A percentile compares a stretch with the other conserved stretches of the same genome.
Evolutionary conservation across 2,113 vertebrate species (phyloP).

Genomic region (Apus apus): DNA sequence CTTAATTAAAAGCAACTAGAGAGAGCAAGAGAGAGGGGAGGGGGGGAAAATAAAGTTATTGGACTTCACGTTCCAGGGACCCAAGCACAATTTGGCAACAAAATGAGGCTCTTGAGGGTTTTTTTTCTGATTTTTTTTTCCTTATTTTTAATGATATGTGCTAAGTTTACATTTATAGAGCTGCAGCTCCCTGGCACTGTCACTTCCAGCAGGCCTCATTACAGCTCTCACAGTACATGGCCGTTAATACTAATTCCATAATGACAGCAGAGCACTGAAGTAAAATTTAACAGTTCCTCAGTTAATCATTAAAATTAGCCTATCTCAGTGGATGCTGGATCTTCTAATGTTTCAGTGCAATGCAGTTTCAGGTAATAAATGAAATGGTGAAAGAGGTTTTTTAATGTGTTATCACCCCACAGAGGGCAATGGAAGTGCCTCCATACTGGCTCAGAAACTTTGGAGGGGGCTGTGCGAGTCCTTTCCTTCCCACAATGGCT

Average conservation of each 20-base stretch:
- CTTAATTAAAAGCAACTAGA: conserved; percentile 54
- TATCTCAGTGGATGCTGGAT: conserved; percentile 52
- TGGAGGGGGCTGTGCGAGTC: background rate
- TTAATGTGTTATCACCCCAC: conserved; percentile 33
- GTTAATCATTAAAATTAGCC: conserved; percentile 79
- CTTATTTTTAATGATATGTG: background rate
- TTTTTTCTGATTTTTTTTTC: background rate
- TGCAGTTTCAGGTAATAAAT: conserved; percentile 72
- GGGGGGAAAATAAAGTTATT: background rate
- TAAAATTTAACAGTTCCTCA: conserved; percentile 75
- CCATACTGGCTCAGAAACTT: conserved; percentile 2
- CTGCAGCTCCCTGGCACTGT: conserved; percentile 26
- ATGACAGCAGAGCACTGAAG: conserved; percentile 61
- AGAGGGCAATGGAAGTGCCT: conserved; percentile 21
- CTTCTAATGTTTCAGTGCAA: conserved; percentile 52
- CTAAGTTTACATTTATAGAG: conserved; percentile 28
- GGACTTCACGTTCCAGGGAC: background rate
- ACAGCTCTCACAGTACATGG: conserved; percentile 44
- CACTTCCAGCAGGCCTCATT: conserved; percentile 62
- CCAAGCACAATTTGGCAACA: background rate
- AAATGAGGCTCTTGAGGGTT: background rate
- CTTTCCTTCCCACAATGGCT: background rate
- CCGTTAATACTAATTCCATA: conserved; percentile 70
- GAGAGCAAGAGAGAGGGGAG: conserved; percentile 5
- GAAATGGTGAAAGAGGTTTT: conserved; percentile 58